Evolutionary conservation across 2,797 vertebrate genomes (phyloP), one percentile per base, ranked within the genome.

Genomic region (Malacoraja senta): DNA sequence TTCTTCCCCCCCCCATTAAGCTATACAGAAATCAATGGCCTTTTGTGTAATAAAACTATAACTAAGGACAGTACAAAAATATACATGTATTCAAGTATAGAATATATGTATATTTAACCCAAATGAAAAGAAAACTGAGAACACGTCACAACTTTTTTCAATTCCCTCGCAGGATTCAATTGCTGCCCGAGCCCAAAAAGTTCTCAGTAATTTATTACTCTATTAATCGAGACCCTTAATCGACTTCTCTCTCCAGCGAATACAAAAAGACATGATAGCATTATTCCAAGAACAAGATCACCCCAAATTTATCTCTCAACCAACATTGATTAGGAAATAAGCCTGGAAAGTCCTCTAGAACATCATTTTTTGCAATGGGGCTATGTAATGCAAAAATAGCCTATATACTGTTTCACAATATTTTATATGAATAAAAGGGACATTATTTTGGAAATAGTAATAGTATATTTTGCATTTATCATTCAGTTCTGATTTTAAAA

Each of bases 321-420:
- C 15, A 88, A 65, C 58, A 84, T 63, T 26, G 58, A 6, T n/a
- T 15, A 32, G 63, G n/a, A 0, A 65, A 7, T 32, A 86, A 65
- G 65, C 12, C 3, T n/a, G 4, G n/a, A n/a, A 86, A 88, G n/a
- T 19, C 8, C 61, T 88, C 32, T 68, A 15, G n/a, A 6, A n/a
- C 8, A 8, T 32, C 8, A 0, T 32, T 19, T 61, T 68, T 1
- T 8, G 15, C 0, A 65, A 2, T 15, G 53, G 29, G 1, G 61
- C 24, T 32, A 32, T 72, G 71, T 21, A 63, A 26, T 53, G 44
- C 44, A 81, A 61, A 84, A 84, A 96, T 96, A 86, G 94, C 94
- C 92, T 95, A 94, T 29, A 95, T 93, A 79, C 95, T 8, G 95
- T 93, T 93, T 96, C 96, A 26, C 96, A 96, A 0, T 95, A 94